Evolutionary conservation across 1,140 invertebrate genomes (phyloP).

Genomic region (Anoplolepis gracilipes): DNA sequence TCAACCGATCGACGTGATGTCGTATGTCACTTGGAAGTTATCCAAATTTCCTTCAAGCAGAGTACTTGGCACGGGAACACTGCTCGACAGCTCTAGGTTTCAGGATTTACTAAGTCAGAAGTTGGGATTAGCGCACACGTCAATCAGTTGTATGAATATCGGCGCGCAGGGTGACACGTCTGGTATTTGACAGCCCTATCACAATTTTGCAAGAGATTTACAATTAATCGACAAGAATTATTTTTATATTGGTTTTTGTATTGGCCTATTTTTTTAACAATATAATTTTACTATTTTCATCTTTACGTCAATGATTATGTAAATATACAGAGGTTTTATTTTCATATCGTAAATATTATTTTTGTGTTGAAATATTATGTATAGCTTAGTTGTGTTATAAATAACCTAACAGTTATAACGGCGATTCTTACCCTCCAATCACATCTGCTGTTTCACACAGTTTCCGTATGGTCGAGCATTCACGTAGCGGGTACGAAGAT

Average conservation of each 20-base stretch:
- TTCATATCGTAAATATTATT: neutral
- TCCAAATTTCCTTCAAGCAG: slow-evolving; percentile 88
- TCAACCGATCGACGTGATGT: slow-evolving; percentile 88
- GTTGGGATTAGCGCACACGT: slow-evolving; percentile 86
- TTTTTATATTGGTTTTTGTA: too few species aligned
- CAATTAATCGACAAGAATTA: neutral
- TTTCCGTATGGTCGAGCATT: slow-evolving; percentile 89
- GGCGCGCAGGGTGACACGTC: slow-evolving; percentile 88
- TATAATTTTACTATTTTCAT: neutral
- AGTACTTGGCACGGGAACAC: slow-evolving; percentile 89
- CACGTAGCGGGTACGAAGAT: slow-evolving; percentile 88
- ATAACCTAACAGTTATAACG: slow-evolving; percentile 15
- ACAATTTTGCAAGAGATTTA: neutral
- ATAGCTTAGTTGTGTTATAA: neutral
- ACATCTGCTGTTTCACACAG: slow-evolving; percentile 78
- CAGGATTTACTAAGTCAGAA: slow-evolving; percentile 87
- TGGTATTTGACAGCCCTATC: slow-evolving; percentile 79
- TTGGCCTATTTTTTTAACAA: too few species aligned
- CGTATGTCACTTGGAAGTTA: slow-evolving; percentile 89
- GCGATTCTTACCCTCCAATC: neutral
- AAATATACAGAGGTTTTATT: neutral
- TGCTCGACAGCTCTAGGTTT: slow-evolving; percentile 88
- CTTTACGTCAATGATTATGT: neutral
- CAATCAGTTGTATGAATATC: slow-evolving; percentile 88
- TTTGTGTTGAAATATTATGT: neutral